phyloP scores from a whole-genome alignment of 2,888 invertebrate species.

The Keiferia lycopersicella region DNA sequence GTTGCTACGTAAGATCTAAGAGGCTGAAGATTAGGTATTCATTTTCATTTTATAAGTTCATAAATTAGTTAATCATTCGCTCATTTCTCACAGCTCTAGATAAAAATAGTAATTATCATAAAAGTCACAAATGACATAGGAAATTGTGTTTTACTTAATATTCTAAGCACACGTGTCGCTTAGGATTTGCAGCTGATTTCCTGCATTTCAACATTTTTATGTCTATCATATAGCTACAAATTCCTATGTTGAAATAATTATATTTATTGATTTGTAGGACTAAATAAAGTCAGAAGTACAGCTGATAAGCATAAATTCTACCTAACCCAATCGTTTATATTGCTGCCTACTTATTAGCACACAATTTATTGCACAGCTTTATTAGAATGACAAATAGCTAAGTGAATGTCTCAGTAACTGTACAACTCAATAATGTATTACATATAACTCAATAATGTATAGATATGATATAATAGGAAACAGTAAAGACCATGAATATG shows the following conservation, averaged over 20 bases:
- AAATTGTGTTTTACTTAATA: not conserved
- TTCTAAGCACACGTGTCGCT: not conserved
- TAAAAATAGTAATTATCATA: no score
- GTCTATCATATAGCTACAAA: not conserved
- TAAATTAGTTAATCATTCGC: no score
- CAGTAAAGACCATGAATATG: no score
- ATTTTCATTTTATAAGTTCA: no score
- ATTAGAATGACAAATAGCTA: not conserved
- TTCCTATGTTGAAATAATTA: slow-evolving; percentile 9
- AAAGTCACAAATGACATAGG: no score
- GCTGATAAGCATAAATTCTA: not conserved
- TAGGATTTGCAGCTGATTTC: not conserved
- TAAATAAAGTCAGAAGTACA: not conserved
- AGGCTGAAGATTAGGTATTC: no score
- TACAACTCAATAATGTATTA: not conserved
- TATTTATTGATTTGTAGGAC: slow-evolving; percentile 7
- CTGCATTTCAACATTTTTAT: not conserved
- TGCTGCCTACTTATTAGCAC: slow-evolving; percentile 1
- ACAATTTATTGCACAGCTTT: not conserved
- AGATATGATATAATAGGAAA: not conserved
- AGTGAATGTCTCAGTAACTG: not conserved
- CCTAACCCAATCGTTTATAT: not conserved
- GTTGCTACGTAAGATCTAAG: no score
- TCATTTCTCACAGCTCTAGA: no score
- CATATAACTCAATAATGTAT: not conserved